Base-by-base conservation (phyloP, 1,140 invertebrate species). In the Drosophila bocqueti region DNA sequence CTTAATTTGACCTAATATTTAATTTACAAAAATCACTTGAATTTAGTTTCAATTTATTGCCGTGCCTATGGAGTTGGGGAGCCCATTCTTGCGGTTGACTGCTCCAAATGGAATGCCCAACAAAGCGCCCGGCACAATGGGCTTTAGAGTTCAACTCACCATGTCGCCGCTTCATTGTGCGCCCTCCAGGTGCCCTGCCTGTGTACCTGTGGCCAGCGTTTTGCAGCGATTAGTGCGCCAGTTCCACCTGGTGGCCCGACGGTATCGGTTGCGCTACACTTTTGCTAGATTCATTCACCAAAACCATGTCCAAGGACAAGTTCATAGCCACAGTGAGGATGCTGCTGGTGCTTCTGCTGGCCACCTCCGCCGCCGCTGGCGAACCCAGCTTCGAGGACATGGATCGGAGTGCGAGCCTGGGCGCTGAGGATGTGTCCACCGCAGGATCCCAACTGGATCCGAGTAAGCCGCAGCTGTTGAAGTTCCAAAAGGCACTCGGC, bases 91-190 rank as follows among this genome's bases (percentile, higher is more conserved):
- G 74, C 83, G 82, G 68, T 85, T 71, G 68, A 67, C 40, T 69
- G 83, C 49, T 67, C 54, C 52, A 67, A 67, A 77, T 68, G 73
- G 66, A 84, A 76, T 77, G 49, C 34, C 16, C 57, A 76, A 73
- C 52, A 68, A 63, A 63, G 50, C 49, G 55, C 24, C 29, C 36
- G 29, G 46, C 59, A 89, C 84, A 86, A 87, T 80, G 58, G 42
- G 50, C 80, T 75, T 87, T 87, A 69, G 80, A 83, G 84, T 83
- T 83, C 42, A 89, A 75, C 74, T 87, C 77, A 87, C 68, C 84
- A 87, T 87, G 69, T 89, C 84, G 80, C 81, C 84, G 84, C 65
- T 69, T 66, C 49, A 87, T 86, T 86, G 68, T 83, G 46, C 24
- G 46, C 24, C 46, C 38, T 24, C 36, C 29, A 29, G 54, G 38